These are phyloP conservation scores for Centrocercus urophasianus DNA, from an alignment of 2,113 vertebrate species.

Conservation along the genomic window DNA sequence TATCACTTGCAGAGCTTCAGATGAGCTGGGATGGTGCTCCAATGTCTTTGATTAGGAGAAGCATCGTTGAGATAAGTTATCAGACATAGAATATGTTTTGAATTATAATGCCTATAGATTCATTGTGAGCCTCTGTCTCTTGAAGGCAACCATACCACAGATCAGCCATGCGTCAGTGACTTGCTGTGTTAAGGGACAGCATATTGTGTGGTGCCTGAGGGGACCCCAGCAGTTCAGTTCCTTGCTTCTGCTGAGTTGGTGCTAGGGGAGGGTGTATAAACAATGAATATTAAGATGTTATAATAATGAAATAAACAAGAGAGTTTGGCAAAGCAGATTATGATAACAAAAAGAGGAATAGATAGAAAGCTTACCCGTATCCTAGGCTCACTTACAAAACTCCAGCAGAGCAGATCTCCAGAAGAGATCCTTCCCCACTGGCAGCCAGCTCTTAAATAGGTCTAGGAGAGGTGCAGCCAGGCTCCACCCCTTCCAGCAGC, in stretches of 20 bases:
- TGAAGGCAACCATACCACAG: not conserved
- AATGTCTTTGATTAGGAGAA: not conserved
- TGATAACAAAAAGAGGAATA: too few species aligned
- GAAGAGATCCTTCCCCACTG: too few species aligned
- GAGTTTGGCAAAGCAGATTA: too few species aligned
- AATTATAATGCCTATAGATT: not conserved
- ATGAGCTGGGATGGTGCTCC: not conserved
- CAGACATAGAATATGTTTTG: not conserved
- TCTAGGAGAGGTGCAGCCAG: too few species aligned
- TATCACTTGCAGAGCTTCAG: not conserved
- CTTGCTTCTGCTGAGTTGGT: not conserved
- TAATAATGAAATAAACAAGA: too few species aligned
- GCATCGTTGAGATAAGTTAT: rapidly evolving
- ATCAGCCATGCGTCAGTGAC: not conserved
- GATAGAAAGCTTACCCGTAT: too few species aligned
- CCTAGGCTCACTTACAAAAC: too few species aligned
- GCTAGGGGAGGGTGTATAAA: not conserved
- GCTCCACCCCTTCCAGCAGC: too few species aligned
- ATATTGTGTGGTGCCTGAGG: not conserved
- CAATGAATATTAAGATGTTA: too few species aligned
- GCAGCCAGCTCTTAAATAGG: too few species aligned
- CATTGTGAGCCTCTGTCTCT: not conserved
- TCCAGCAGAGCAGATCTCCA: too few species aligned
- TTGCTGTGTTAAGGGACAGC: not conserved
- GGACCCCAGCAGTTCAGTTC: not conserved